Evolutionary conservation across 2,113 vertebrate genomes (phyloP), one percentile per base, ranked within the genome.

Genomic region (Oreotrochilus melanogaster): DNA sequence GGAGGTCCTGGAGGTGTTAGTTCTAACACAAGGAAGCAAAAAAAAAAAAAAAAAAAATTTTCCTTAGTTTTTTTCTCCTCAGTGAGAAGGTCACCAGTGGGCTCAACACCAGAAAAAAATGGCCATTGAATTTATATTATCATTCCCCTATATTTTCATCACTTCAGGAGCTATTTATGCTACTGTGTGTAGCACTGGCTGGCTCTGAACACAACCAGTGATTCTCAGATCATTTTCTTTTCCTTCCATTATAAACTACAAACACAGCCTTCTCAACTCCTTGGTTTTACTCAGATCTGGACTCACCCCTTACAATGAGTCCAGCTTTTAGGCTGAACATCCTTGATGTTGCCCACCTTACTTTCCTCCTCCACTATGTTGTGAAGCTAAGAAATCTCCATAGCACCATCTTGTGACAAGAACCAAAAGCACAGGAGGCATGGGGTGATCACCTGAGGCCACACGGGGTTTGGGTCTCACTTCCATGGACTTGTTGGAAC

Each of bases 371-470:
- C 22, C 33, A 8, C 12, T 4, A 18, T 1, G 22, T 48, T 60
- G 4, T n/a, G 18, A 87, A 56, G 33, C 33, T 47, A 22, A 75
- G 71, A 56, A 92, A 88, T 93, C 60, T 88, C 90, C 78, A 76
- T 31, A 90, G 95, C 96, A 97, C 76, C 98, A 96, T 22, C 98
- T 95, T 89, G 92, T 96, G 97, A 89, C 82, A 62, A 54, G 28
- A 86, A 23, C 1, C 22, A 86, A 83, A 42, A 78, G 73, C 93
- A 65, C 42, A 35, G 73, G 0, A 61, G 33, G 11, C 57, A 57
- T 2, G 1, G 42, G 14, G 6, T 3, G 10, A 89, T 19, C n/a
- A 65, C 35, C 50, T 2, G 22, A 30, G 27, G 30, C 56, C 73
- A 37, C 11, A 19, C 0, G 1, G 22, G 43, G 8, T 30, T 18